These are phyloP conservation scores for Drosophila sucinea DNA, from an alignment of 1,140 invertebrate species.

Conservation along the genomic window DNA sequence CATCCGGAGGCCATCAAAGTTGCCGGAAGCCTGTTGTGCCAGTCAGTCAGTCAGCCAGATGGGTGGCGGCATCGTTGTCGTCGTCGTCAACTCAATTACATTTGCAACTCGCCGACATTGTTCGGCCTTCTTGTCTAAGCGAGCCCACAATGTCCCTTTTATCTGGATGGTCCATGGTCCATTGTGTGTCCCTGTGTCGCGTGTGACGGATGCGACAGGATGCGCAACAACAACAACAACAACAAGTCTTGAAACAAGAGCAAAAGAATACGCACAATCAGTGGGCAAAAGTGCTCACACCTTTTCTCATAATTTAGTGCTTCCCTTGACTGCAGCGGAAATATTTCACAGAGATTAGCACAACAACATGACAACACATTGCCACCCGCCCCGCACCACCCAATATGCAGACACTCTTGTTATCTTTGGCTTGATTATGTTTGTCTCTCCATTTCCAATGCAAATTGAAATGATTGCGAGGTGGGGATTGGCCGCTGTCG, in stretches of 20 bases:
- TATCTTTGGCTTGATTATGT: slow-evolving; percentile 49
- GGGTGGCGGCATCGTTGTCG: slow-evolving; percentile 44
- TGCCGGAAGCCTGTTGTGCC: slow-evolving; percentile 65
- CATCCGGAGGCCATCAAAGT: slow-evolving; percentile 76
- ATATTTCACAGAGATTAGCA: slow-evolving; percentile 78
- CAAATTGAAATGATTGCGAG: slow-evolving; percentile 76
- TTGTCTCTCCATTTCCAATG: slow-evolving; percentile 61
- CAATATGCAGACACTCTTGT: neutral
- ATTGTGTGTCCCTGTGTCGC: slow-evolving; percentile 65
- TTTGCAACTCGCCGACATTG: slow-evolving; percentile 54
- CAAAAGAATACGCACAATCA: slow-evolving; percentile 22
- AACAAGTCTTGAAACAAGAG: neutral
- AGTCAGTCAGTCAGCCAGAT: slow-evolving; percentile 48
- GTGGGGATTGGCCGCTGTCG: slow-evolving; percentile 47
- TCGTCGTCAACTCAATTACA: slow-evolving; percentile 79
- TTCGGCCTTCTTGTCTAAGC: slow-evolving; percentile 50
- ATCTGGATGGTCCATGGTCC: slow-evolving; percentile 47
- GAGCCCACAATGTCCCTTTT: slow-evolving; percentile 71
- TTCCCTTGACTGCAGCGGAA: slow-evolving; percentile 57
- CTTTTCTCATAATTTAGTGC: slow-evolving; percentile 67
- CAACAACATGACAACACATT: slow-evolving; percentile 62
- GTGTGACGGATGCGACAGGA: slow-evolving; percentile 76
- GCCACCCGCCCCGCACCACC: neutral
- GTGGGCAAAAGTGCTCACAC: slow-evolving; percentile 32
- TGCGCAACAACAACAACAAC: slow-evolving; percentile 50